phyloP scores from a whole-genome alignment of 2,888 invertebrate species.

The Macrosiphum euphorbiae region DNA sequence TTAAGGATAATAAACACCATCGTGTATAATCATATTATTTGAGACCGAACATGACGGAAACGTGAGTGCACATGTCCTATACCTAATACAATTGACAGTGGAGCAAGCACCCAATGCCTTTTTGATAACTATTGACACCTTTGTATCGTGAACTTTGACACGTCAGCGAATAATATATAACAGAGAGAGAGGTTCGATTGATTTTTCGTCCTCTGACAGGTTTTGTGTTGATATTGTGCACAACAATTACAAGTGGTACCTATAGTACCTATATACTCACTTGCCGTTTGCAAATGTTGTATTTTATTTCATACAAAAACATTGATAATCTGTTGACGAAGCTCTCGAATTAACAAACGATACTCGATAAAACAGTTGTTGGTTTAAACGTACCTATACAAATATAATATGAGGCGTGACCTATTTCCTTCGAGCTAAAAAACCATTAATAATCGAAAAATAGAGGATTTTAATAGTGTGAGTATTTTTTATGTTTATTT shows the following conservation, averaged over 20 bases:
- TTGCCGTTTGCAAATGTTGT: not conserved
- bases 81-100: not conserved
- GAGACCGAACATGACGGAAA: not conserved
- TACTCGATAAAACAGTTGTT: not conserved
- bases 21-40: not conserved
- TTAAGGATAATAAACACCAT: not conserved
- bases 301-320: not conserved
- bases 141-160: not conserved
- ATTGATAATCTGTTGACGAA: not conserved
- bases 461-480: not conserved
- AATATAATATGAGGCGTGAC: not conserved
- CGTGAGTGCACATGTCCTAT: not conserved
- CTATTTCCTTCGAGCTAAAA: not conserved
- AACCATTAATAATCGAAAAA: not conserved
- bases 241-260: slow-evolving; percentile 8
- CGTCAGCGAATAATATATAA: not conserved
- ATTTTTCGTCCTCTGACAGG: slow-evolving; percentile 14
- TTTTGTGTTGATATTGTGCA: not conserved
- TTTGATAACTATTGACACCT: not conserved
- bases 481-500: not conserved
- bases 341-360: slow-evolving; percentile 13
- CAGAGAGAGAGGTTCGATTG: not conserved
- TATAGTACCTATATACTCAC: not conserved
- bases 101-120: not conserved
- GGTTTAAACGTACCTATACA: not conserved